These are phyloP conservation scores for Heliconius erato DNA, from an alignment of 2,888 invertebrate species.

Conservation along the genomic window DNA sequence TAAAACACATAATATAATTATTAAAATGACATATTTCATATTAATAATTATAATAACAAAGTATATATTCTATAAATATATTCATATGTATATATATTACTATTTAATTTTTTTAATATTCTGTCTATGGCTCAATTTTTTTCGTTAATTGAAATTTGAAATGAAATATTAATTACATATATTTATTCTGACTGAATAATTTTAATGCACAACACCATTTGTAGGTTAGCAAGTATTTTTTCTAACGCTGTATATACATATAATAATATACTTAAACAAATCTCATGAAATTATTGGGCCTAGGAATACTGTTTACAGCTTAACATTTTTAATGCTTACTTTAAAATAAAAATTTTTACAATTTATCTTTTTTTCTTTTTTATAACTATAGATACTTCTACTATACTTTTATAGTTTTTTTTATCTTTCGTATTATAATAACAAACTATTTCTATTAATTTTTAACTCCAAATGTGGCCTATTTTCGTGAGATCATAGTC, in stretches of 20 bases:
- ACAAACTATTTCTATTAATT: neutral
- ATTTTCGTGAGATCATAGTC: slow-evolving; percentile 28
- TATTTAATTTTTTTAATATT: neutral
- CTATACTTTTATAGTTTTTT: neutral
- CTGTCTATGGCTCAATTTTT: slow-evolving; percentile 16
- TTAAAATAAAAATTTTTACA: neutral
- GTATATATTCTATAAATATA: neutral
- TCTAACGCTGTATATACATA: slow-evolving; percentile 40
- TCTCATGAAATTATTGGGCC: slow-evolving; percentile 30
- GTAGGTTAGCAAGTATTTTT: slow-evolving; percentile 36
- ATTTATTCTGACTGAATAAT: slow-evolving; percentile 33
- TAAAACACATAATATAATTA: neutral
- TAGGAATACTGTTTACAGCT: neutral
- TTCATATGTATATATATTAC: neutral
- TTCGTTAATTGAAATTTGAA: neutral
- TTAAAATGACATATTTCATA: too few species aligned
- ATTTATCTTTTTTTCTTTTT: neutral
- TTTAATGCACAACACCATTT: slow-evolving; percentile 39
- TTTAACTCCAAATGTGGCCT: slow-evolving; percentile 2
- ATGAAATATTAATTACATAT: slow-evolving; percentile 16
- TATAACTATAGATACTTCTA: neutral
- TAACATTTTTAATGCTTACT: neutral
- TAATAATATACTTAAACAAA: slow-evolving; percentile 20
- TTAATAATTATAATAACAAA: too few species aligned
- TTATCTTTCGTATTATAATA: neutral